phyloP scores from a whole-genome alignment of 2,888 invertebrate species.

The Tipula lateralis region DNA sequence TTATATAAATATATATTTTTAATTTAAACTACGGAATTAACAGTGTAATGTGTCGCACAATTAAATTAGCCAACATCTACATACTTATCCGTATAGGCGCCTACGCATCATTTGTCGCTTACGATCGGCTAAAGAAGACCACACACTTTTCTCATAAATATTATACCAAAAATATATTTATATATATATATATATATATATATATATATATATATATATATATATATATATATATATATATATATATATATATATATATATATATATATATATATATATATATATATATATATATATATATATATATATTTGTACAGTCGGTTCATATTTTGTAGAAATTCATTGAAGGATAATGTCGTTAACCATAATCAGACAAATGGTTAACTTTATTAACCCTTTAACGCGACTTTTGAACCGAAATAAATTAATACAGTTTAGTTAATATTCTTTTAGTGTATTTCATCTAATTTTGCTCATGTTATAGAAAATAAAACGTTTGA shows the following conservation, averaged over 20 bases:
- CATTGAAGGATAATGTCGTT: background rate
- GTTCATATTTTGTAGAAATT: background rate
- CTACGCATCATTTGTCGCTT: background rate
- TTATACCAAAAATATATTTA: background rate
- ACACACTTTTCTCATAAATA: background rate
- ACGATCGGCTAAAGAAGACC: background rate
- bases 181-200: too few relatives aligned
- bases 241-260: too few relatives aligned
- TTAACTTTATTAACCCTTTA: background rate
- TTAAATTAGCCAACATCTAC: background rate
- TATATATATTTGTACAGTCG: background rate
- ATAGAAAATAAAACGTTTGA: slow-evolving; percentile 24
- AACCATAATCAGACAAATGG: background rate
- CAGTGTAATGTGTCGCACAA: background rate
- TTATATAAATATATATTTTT: background rate
- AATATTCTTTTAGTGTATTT: background rate
- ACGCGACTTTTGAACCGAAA: background rate
- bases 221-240: too few relatives aligned
- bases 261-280: too few relatives aligned
- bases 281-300: background rate
- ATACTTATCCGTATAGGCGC: background rate
- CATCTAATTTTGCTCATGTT: background rate
- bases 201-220: too few relatives aligned
- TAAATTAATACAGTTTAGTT: background rate
- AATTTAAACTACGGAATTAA: background rate